Base-by-base conservation (phyloP, 2,888 invertebrate genomes). In the Leucozona laternaria region DNA sequence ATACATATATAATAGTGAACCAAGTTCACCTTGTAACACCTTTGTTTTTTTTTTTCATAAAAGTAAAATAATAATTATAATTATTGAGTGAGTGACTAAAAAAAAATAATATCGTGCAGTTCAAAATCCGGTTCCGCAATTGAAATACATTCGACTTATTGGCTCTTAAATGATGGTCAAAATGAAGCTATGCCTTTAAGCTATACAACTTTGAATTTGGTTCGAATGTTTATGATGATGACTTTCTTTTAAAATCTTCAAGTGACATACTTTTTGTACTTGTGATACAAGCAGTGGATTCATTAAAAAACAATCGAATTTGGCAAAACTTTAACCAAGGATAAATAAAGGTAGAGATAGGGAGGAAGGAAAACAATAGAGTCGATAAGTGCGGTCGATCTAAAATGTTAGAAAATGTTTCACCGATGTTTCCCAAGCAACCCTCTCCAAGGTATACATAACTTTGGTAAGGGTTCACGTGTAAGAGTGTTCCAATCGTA, bases 1-100 rank as follows among this genome's bases (percentile, higher is more conserved):
- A n/a, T 31, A 31, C 31, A 6, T 28, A 2, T 31, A 8, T n/a
- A 13, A 37, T 43, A 43, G 43, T 1, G 6, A 43, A 43, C n/a
- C 58, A 15, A 37, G 58, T 15, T 58, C 20, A 58, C 58, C 58
- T 58, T 58, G 58, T 58, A 58, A 20, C 58, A 58, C 58, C 34
- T 34, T 17, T 22, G 4, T 10, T 57, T 37, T 37, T 37, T 17
- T 13, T 34, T 15, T 0, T 17, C n/a, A 37, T 58, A 7, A 22
- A 15, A 22, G 6, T 6, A 50, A 48, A 22, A 50, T 48, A 48
- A 34, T 22, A 37, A 37, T 37, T 20, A 37, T 58, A 58, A 58
- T 58, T 37, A 31, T 31, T 31, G 31, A 1, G 34, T 17, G 55
- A 25, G 2, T 13, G 20, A 15, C 20, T 55, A n/a, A n/a, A n/a